Percentiles rank a stretch among this genome's conserved stretches.
Conservation (phyloP, 2,797 vertebrate genomes). For the Rhabdomys pumilio region DNA sequence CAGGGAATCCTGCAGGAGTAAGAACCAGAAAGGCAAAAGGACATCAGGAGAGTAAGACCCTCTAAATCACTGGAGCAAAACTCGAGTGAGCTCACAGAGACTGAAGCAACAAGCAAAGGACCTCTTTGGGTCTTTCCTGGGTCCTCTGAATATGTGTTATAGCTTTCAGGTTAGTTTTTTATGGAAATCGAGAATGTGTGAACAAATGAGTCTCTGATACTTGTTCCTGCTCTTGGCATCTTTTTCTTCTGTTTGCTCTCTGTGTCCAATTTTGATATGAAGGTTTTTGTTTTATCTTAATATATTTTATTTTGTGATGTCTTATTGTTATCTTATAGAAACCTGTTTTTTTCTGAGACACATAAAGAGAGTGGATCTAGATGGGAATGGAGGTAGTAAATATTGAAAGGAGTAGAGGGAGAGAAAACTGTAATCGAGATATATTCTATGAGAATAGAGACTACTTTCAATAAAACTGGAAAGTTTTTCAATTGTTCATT, state of each 20-base stretch:
- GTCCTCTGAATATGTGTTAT: neutral
- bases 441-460: neutral
- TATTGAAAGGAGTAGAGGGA: neutral
- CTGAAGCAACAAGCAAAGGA: neutral
- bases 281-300: neutral
- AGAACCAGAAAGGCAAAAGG: neutral
- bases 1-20: neutral
- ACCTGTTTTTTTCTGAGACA: neutral
- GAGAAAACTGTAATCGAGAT: neutral
- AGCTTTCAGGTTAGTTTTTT: neutral
- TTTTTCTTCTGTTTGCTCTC: neutral
- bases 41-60: neutral
- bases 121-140: neutral
- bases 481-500: neutral
- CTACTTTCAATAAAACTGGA: neutral
- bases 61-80: neutral
- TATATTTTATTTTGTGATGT: neutral
- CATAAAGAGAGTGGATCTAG: neutral
- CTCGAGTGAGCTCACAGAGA: neutral
- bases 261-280: neutral
- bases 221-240: neutral
- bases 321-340: neutral
- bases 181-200: no score
- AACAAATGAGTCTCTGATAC: neutral
- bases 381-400: neutral